Percentiles rank a stretch among this genome's conserved stretches.
These are phyloP conservation scores for Eremophila alpestris DNA, from an alignment of 2,797 vertebrate species.

Conservation along the genomic window DNA sequence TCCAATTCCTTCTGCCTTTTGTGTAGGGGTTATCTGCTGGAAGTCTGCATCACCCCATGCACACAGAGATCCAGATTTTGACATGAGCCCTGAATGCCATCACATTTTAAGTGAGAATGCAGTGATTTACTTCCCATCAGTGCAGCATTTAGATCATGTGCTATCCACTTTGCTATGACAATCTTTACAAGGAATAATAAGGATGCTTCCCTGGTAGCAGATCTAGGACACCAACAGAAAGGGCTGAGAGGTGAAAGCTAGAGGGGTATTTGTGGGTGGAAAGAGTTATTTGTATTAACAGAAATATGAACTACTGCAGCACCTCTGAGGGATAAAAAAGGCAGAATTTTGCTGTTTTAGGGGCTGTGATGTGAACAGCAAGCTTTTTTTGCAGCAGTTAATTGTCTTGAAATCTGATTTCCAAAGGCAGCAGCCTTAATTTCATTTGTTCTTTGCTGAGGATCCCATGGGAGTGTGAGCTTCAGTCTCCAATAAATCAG, in stretches of 20 bases:
- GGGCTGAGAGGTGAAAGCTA: neutral
- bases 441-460: slow-evolving; percentile 29
- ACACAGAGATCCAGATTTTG: neutral
- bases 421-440: slow-evolving; percentile 40
- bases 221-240: neutral
- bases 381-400: neutral
- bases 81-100: neutral
- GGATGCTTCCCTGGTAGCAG: neutral
- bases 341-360: neutral
- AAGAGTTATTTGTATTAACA: neutral
- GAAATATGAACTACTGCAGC: neutral
- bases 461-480: neutral
- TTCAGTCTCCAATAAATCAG: neutral
- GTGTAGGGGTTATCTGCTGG: slow-evolving; percentile 7
- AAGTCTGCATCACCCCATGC: neutral
- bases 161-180: neutral
- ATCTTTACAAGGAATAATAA: neutral
- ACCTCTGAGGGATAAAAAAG: neutral
- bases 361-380: neutral
- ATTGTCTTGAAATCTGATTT: slow-evolving; percentile 48
- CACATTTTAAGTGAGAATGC: neutral
- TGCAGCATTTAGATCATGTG: neutral
- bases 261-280: neutral
- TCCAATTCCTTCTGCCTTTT: slow-evolving; percentile 18
- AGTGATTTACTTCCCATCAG: neutral